Evolutionary conservation across 2,797 vertebrate species (phyloP).

Genomic region (Ptychobarbus kaznakovi): DNA sequence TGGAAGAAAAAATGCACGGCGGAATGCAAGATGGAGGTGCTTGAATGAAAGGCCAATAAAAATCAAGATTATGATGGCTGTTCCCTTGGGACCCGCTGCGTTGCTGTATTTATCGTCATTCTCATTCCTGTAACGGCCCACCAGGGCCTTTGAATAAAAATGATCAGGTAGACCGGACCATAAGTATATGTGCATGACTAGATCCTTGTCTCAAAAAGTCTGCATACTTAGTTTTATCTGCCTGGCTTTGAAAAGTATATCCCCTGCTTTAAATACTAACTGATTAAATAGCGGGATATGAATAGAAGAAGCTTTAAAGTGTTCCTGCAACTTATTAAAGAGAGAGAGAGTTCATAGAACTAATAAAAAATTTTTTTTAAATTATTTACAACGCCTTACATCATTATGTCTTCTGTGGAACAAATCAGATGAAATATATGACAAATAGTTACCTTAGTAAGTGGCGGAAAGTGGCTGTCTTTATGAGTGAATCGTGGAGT

Average conservation of each 20-base stretch:
- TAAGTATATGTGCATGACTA: conserved; percentile 59
- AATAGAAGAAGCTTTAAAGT: conserved; percentile 71
- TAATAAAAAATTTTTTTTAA: background rate
- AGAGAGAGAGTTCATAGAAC: conserved; percentile 5
- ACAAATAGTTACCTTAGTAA: background rate
- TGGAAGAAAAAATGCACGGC: conserved; percentile 8
- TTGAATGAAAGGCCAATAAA: conserved; percentile 65
- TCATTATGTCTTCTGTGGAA: background rate
- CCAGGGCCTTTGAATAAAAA: conserved; percentile 68
- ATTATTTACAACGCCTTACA: background rate
- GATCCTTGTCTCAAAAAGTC: conserved; percentile 30
- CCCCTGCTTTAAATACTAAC: conserved; percentile 76
- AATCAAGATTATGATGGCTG: conserved; percentile 66
- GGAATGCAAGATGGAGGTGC: conserved; percentile 56
- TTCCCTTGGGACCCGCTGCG: conserved; percentile 60
- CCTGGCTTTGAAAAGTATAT: conserved; percentile 69
- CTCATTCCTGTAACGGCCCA: conserved; percentile 61
- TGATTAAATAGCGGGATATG: conserved; percentile 68
- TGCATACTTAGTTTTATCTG: conserved; percentile 47
- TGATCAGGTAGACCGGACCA: conserved; percentile 59
- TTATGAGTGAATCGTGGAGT: background rate
- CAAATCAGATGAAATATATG: background rate
- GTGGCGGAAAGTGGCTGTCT: background rate
- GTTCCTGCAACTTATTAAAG: conserved; percentile 74
- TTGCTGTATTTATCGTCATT: conserved; percentile 69